Evolutionary conservation across 2,113 vertebrate genomes (phyloP).

Genomic region (Mirounga angustirostris): DNA sequence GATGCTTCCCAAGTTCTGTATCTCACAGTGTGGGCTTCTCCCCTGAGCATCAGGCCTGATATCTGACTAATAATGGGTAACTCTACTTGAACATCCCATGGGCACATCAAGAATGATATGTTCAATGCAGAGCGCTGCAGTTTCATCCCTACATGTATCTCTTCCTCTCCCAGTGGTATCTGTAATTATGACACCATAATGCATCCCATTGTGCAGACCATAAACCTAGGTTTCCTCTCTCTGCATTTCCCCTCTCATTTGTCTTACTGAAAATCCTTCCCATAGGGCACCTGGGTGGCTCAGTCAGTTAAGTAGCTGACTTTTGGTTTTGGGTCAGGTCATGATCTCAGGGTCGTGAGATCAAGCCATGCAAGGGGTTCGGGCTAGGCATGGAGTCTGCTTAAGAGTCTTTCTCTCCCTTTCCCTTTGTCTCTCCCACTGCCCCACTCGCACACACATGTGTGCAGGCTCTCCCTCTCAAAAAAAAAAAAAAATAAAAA

Average conservation of each 20-base stretch:
- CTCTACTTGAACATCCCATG: neutral
- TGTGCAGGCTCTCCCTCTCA: neutral
- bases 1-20: neutral
- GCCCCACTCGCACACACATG: too few relatives aligned
- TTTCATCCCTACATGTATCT: neutral
- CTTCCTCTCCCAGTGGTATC: neutral
- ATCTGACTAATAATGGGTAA: neutral
- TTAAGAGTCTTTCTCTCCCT: neutral
- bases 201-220: neutral
- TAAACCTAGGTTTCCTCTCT: neutral
- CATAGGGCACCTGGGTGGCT: neutral
- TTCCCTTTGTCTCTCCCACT: neutral
- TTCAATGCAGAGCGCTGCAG: neutral
- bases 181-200: neutral
- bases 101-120: neutral
- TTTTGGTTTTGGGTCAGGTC: neutral
- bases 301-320: neutral
- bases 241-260: neutral
- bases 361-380: neutral
- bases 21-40: neutral
- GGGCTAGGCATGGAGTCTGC: neutral
- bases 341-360: neutral
- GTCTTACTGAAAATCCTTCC: neutral
- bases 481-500: neutral
- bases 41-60: neutral